phyloP scores from a whole-genome alignment of 2,113 vertebrate species.

The Grallaria varia region DNA sequence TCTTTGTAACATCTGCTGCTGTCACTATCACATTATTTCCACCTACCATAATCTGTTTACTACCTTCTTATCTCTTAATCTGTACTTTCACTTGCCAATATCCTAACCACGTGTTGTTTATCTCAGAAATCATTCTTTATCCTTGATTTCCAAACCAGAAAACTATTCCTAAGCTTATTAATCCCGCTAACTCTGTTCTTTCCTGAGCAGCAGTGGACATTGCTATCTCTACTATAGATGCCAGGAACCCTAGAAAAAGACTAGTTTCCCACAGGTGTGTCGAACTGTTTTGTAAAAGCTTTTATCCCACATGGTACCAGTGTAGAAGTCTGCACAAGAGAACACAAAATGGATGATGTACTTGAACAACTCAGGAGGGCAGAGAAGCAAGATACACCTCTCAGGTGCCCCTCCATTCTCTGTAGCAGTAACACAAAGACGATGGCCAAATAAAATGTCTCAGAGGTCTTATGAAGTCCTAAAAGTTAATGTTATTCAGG shows the following conservation, averaged over 20 bases:
- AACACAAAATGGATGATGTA: not conserved
- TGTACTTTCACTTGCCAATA: conserved; percentile 2
- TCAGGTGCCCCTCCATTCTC: not conserved
- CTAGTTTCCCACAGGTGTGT: not conserved
- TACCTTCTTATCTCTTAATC: conserved; percentile 11
- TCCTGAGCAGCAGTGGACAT: not conserved
- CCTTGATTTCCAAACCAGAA: not conserved
- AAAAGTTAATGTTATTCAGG: fast-evolving
- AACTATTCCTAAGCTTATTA: not conserved
- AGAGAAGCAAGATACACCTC: not conserved
- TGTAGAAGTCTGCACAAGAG: not conserved
- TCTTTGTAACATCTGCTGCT: not conserved
- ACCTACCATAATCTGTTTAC: not conserved
- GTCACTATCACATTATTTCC: not conserved
- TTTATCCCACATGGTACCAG: not conserved
- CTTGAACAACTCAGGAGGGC: not conserved
- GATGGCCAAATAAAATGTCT: not conserved
- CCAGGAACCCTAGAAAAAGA: not conserved
- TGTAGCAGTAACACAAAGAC: not conserved
- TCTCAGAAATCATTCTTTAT: not conserved
- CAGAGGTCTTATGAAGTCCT: not conserved
- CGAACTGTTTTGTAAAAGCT: not conserved
- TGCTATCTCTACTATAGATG: not conserved
- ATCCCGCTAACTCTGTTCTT: not conserved
- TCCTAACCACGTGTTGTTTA: not conserved